Base-by-base conservation (phyloP, 2,888 invertebrate genomes). In the Cerastoderma edule region DNA sequence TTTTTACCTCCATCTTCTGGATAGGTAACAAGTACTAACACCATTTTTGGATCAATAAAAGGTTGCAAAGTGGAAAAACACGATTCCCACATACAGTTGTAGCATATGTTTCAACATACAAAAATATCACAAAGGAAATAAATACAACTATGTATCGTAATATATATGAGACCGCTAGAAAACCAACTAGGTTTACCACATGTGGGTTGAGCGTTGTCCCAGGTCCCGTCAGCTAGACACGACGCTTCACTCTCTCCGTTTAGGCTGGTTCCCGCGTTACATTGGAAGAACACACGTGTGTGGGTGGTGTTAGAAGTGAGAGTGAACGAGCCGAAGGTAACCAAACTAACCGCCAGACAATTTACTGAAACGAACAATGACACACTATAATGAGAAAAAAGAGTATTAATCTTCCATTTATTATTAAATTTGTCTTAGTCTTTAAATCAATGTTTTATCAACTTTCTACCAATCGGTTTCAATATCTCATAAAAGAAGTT, bases 131-230 rank as follows among this genome's bases (percentile, higher is more conserved):
- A n/a, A n/a, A n/a, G n/a, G n/a, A n/a, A n/a, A n/a, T n/a, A n/a
- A n/a, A n/a, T n/a, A n/a, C n/a, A n/a, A n/a, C n/a, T n/a, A n/a
- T n/a, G n/a, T n/a, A n/a, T n/a, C n/a, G n/a, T n/a, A n/a, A n/a
- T n/a, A n/a, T n/a, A n/a, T n/a, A n/a, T n/a, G n/a, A n/a, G n/a
- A n/a, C n/a, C 53, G 22, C n/a, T 57, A n/a, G n/a, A n/a, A n/a
- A n/a, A n/a, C n/a, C n/a, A n/a, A n/a, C n/a, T n/a, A n/a, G n/a
- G 22, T 57, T 56, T 69, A 76, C 76, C 76, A 67, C 76, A 76
- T 22, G 71, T 63, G 6, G 76, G 76, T 22, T 56, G 54, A 4
- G 33, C 5, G n/a, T 56, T 39, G 30, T 27, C 44, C 76, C 76
- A 76, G 0, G 64, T 53, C 16, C 76, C 76, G 44, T 76, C 71